These are phyloP conservation scores for Scatophagus argus DNA, from an alignment of 2,113 vertebrate species.

Conservation along the genomic window DNA sequence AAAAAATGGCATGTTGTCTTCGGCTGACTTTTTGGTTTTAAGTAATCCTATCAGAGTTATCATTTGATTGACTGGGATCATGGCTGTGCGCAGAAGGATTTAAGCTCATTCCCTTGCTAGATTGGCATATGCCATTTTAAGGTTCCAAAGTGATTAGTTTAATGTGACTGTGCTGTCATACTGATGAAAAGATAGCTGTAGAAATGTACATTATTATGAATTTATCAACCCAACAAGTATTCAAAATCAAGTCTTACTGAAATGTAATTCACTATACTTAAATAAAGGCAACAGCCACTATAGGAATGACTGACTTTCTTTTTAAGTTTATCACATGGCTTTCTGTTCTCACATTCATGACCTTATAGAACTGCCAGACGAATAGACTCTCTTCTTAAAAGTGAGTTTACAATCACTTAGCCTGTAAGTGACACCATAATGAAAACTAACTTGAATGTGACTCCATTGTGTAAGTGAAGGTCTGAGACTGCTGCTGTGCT, in stretches of 20 bases:
- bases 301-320: neutral
- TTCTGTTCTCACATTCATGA: neutral
- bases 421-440: constrained; percentile 49
- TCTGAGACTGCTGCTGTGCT: constrained; percentile 6
- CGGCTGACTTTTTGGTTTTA: neutral
- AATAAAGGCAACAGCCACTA: neutral
- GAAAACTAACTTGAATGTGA: constrained; percentile 43
- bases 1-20: neutral
- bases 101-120: too few relatives aligned
- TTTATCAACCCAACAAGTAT: neutral
- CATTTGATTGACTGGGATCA: neutral
- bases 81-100: neutral
- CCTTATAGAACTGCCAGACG: constrained; percentile 40
- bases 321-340: constrained; percentile 4
- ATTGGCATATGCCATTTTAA: neutral
- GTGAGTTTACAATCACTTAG: constrained; percentile 46
- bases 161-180: neutral
- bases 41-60: neutral
- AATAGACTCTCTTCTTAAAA: constrained; percentile 26
- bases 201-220: neutral
- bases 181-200: neutral
- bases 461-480: constrained; percentile 5
- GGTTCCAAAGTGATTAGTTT: neutral
- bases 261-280: neutral
- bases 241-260: neutral